These are phyloP conservation scores for Tenebrio molitor DNA, from an alignment of 1,140 invertebrate genomes.

Conservation along the genomic window DNA sequence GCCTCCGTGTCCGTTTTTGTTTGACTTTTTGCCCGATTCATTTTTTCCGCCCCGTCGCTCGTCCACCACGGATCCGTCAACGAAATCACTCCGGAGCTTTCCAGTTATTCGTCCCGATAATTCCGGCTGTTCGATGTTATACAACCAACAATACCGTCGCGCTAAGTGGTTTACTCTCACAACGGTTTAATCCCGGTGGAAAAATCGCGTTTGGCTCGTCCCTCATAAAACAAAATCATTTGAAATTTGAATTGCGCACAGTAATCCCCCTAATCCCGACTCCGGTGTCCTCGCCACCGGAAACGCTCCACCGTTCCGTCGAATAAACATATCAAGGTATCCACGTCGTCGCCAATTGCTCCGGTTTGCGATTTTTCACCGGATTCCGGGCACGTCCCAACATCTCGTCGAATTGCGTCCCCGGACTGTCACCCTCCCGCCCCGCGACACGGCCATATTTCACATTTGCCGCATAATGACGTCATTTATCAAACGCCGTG, in stretches of 20 bases:
- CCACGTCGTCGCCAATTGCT: neutral
- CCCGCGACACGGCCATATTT: neutral
- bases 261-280: neutral
- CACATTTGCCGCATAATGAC: conserved; percentile 10
- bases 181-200: neutral
- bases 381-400: neutral
- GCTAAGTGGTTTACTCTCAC: neutral
- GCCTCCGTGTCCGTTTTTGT: too few species aligned
- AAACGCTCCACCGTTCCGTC: neutral
- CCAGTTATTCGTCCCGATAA: neutral
- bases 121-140: neutral
- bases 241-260: neutral
- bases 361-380: neutral
- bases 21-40: too few species aligned
- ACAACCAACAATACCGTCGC: neutral
- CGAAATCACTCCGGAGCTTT: neutral
- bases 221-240: neutral
- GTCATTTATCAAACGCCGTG: neutral
- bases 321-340: conserved; percentile 2
- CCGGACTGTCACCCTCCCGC: too few species aligned
- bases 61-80: too few species aligned
- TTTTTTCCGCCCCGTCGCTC: too few species aligned
- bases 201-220: neutral
- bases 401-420: neutral
- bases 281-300: neutral